Base-by-base conservation (phyloP, 1,140 invertebrate genomes). In the Zaprionus ghesquierei region DNA sequence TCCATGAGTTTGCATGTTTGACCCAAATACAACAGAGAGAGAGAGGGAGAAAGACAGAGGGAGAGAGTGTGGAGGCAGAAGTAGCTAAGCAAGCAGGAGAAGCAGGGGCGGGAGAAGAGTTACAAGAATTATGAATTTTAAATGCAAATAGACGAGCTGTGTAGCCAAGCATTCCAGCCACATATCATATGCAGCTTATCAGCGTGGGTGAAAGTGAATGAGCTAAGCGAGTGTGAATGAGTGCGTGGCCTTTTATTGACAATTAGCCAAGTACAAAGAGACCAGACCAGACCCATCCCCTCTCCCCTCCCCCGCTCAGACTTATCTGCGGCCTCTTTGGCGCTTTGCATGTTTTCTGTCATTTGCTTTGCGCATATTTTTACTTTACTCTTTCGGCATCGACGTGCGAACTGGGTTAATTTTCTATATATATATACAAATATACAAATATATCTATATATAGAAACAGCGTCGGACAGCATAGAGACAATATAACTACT, bases 331-430 rank as follows among this genome's bases (percentile, higher is more conserved):
- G 60, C 54, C 64, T 69, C 56, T 69, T 27, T 66, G 49, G 49
- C n/a, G 61, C 58, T 79, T 64, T 69, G 54, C 60, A 29, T 59
- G 58, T 73, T 75, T 62, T 54, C 51, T 70, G 55, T 8, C 27
- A 15, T 22, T 46, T 54, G 49, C 49, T 71, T 69, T 66, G 33
- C 49, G 44, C 66, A 25, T 41, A 41, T 82, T 65, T 78, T 41
- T n/a, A n/a, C 69, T 64, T 68, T n/a, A n/a, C 55, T 72, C 55
- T 89, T 89, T 89, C 74, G 70, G 80, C 80, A 80, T 71, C 77
- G 84, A 87, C 84, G 84, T 89, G 84, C 84, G 84, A 89, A 89
- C 77, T 89, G 74, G 84, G 84, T 89, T 89, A 89, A 84, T 89
- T 89, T 89, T 89, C 70, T 84, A 80, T 84, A 87, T 76, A 71